Evolutionary conservation across 2,113 vertebrate species (phyloP), one percentile per base, ranked within the genome.

Genomic region (Abramis brama): DNA sequence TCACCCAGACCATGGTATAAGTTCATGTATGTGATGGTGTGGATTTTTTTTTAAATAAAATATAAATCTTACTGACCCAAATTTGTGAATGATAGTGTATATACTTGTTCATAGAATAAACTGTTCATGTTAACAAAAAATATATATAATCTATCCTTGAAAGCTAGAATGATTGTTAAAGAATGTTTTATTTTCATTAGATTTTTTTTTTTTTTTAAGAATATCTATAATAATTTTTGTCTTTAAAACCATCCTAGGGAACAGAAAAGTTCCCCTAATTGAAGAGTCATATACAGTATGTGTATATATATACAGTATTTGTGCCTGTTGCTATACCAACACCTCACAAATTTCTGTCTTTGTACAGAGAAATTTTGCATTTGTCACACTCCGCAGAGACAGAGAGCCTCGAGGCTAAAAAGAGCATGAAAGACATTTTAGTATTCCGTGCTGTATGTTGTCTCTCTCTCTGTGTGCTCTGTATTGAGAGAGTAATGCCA

Each of bases 351-450:
- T 86, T 68, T 86, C 10, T 79, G 30, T 79, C 3, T 89, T 80
- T 73, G 78, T 87, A 62, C 55, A 50, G 68, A 85, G 45, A 55
- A 59, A 33, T 59, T 57, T 80, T 71, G 47, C 47, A 55, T 57
- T 60, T 70, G 64, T 73, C 85, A 74, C 76, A 86, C 85, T 60
- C 50, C 52, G 19, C 60, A 23, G 50, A 71, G 50, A 57, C 57
- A 3, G 84, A n/a, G 74, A 52, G 75, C 66, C 78, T 74, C 19
- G 25, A 85, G 87, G 83, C 87, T 82, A 83, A 74, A 74, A 74
- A 81, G 25, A 39, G 36, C 36, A 43, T 85, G 39, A 85, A 79
- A 79, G 47, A 21, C 47, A 19, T 59, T 83, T 43, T n/a, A 13
- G 23, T 70, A 15, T 87, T 87, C 43, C 19, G 9, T 80, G 74